These are phyloP conservation scores for Scolopax bukidnonensis DNA, from an alignment of 2,797 vertebrate species.

Conservation along the genomic window DNA sequence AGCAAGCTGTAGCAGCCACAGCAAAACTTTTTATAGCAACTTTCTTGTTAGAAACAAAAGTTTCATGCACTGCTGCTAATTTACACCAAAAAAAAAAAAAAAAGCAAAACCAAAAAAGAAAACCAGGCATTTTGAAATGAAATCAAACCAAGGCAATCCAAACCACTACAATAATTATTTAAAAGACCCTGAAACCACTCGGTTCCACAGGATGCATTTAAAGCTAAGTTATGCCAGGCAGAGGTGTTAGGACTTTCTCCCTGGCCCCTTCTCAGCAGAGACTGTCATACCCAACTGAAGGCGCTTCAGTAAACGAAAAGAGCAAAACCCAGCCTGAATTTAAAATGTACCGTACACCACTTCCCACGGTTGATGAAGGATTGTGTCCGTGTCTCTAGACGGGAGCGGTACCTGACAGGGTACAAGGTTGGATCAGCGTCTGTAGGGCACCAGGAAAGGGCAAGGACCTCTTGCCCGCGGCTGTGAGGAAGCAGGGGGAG, in stretches of 20 bases:
- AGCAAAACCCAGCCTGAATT: not conserved
- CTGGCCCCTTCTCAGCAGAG: not conserved
- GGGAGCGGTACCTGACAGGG: not conserved
- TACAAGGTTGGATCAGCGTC: not conserved
- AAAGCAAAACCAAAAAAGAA: not conserved
- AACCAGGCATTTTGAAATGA: not conserved
- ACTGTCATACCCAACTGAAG: not conserved
- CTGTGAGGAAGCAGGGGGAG: not conserved
- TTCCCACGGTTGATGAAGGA: not conserved
- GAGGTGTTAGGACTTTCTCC: not conserved
- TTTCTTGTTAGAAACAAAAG: constrained; percentile 5
- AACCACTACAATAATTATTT: not conserved
- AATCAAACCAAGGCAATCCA: not conserved
- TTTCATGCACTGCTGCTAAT: not conserved
- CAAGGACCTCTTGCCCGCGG: not conserved
- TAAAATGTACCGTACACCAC: not conserved
- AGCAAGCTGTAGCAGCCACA: constrained; percentile 31
- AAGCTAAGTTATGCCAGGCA: not conserved
- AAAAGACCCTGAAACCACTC: not conserved
- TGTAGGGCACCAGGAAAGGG: not conserved
- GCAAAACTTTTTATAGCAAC: constrained; percentile 61
- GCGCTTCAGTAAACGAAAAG: not conserved
- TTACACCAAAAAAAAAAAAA: not conserved
- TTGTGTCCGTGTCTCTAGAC: accelerated
- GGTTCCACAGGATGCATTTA: not conserved